phyloP scores from a whole-genome alignment of 2,113 vertebrate genomes.

The Aspiorhynchus laticeps region DNA sequence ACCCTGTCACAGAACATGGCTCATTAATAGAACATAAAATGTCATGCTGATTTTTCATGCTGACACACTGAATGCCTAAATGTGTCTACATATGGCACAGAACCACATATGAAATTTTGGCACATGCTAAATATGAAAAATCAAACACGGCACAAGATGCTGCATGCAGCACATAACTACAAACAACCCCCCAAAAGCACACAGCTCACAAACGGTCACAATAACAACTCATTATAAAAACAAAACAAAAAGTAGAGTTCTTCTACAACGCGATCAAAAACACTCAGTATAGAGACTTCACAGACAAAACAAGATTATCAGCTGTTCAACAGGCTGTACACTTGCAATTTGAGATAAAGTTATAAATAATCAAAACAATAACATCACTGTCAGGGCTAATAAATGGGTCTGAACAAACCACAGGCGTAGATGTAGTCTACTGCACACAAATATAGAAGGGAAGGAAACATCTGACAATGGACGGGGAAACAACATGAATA shows the following conservation, averaged over 20 bases:
- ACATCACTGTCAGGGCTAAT: not conserved
- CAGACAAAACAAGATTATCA: not conserved
- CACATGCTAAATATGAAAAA: not conserved
- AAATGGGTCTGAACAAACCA: not conserved
- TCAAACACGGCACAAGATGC: not conserved
- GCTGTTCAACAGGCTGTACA: not conserved
- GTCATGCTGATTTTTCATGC: constrained; percentile 27
- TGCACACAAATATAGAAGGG: constrained; percentile 1
- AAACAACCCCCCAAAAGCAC: not conserved
- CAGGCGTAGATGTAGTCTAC: not conserved
- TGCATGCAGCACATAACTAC: not conserved
- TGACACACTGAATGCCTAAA: not conserved
- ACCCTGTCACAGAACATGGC: constrained; percentile 7
- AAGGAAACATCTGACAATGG: not conserved
- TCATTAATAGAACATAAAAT: constrained; percentile 43
- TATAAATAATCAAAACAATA: not conserved
- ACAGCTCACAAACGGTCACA: not conserved
- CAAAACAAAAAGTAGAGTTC: not conserved
- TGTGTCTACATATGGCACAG: not conserved
- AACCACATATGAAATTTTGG: not conserved
- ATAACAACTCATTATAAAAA: not conserved
- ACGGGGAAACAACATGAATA: not conserved
- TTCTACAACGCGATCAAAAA: not conserved
- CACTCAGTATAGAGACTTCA: not conserved
- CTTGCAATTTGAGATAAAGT: not conserved